A percentile compares a stretch with the other conserved stretches of the same genome.
Conservation (phyloP, 1,140 invertebrate species). For the Heterodera carotae region DNA sequence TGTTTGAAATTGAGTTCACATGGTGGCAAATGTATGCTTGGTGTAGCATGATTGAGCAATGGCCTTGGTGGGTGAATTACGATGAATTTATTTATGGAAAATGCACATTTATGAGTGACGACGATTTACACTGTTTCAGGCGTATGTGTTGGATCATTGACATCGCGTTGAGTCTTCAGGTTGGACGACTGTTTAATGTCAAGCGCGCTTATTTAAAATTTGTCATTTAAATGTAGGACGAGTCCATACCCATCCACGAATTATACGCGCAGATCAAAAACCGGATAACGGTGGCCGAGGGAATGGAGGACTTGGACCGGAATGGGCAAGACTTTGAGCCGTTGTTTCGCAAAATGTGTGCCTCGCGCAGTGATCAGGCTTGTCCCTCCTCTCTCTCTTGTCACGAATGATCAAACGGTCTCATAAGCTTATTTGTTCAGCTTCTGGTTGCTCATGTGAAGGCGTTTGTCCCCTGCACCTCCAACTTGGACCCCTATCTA, state of each 20-base stretch:
- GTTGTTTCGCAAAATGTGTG: conserved; percentile 32
- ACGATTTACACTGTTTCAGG: too few species aligned
- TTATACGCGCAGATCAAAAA: conserved; percentile 52
- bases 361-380: conserved; percentile 27
- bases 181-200: neutral
- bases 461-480: conserved; percentile 60
- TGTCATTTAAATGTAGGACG: too few species aligned
- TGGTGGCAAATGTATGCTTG: conserved; percentile 80
- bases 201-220: too few species aligned
- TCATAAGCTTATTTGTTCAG: conserved; percentile 29
- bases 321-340: conserved; percentile 59
- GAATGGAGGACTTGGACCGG: conserved; percentile 56
- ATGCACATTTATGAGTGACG: too few species aligned
- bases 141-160: conserved; percentile 94
- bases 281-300: conserved; percentile 51
- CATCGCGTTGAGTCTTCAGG: conserved; percentile 17
- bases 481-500: conserved; percentile 63
- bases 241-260: conserved; percentile 38
- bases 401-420: too few species aligned
- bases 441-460: conserved; percentile 59
- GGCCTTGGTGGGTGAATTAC: conserved; percentile 75
- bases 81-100: too few species aligned
- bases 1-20: conserved; percentile 97
- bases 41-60: conserved; percentile 98
- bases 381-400: neutral